Base-by-base conservation (phyloP, 2,888 invertebrate species). In the Limnephilus marmoratus region DNA sequence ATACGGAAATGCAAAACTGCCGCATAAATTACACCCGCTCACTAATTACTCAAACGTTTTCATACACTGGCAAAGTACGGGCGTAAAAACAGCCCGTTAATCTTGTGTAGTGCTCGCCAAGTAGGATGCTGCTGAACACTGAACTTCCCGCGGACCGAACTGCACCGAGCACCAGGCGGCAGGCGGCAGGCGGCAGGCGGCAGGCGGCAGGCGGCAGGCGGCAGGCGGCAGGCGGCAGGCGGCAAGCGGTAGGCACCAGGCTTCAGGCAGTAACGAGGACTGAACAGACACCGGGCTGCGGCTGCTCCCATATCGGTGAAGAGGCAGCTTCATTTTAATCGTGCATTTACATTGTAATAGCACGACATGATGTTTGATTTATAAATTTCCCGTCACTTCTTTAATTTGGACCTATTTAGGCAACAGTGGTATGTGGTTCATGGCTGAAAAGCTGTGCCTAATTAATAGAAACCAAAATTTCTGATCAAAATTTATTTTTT, bases 1-100 rank as follows among this genome's bases (percentile, higher is more conserved):
- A 37, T 83, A 34, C 83, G 83, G 83, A 34, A 68, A 83, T 83
- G 83, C 83, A 83, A 68, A 83, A 53, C 87, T 53, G 13, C 68
- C 85, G 49, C 85, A 45, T 83, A 83, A 83, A 86, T 45, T 86
- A 45, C 45, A 53, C 49, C 49, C 49, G 31, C 53, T 87, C 87
- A 53, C 87, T 87, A 87, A 87, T 87, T 87, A 87, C 87, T 49
- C 31, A 45, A 29, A 49, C 49, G 87, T 87, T 87, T 87, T 87
- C 49, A 87, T 87, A 53, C 87, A 31, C 87, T 18, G 68, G 49
- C 53, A 87, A 87, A 87, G 31, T 87, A 49, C 87, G 87, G 31
- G 31, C 87, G 53, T 49, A 87, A 87, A 87, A 87, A 87, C 49
- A 31, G 87, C 15, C 31, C 31, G 87, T 49, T 29, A 87, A 87